These are phyloP conservation scores for Anguilla japonica DNA, from an alignment of 2,113 vertebrate genomes.

Conservation along the genomic window DNA sequence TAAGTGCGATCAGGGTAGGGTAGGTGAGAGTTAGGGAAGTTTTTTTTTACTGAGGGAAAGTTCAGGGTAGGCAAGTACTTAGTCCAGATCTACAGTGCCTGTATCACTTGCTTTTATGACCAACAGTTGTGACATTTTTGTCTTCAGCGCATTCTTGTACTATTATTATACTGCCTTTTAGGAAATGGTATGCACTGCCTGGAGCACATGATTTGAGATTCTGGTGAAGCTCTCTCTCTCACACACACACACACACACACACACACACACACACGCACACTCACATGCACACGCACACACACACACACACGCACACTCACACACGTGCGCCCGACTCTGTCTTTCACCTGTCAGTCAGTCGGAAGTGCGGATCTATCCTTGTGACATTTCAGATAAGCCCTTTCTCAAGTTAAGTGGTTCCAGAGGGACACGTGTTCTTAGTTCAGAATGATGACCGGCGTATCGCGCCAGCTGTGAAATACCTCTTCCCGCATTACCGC, in stretches of 20 bases:
- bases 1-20: too few relatives aligned
- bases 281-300: not conserved
- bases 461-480: not conserved
- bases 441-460: not conserved
- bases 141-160: not conserved
- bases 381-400: not conserved
- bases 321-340: not conserved
- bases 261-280: not conserved
- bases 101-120: not conserved
- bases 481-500: not conserved
- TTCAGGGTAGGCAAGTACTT: too few relatives aligned
- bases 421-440: constrained; percentile 10
- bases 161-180: too few relatives aligned
- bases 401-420: constrained; percentile 26
- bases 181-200: too few relatives aligned
- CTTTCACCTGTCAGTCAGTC: constrained; percentile 2
- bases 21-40: too few relatives aligned
- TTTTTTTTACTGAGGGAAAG: too few relatives aligned
- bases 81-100: not conserved
- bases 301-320: not conserved
- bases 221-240: not conserved
- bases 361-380: constrained; percentile 11
- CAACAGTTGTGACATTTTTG: not conserved
- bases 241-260: too few relatives aligned
- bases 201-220: too few relatives aligned